These are phyloP conservation scores for Cataglyphis livida DNA, from an alignment of 2,888 invertebrate species.

Conservation along the genomic window DNA sequence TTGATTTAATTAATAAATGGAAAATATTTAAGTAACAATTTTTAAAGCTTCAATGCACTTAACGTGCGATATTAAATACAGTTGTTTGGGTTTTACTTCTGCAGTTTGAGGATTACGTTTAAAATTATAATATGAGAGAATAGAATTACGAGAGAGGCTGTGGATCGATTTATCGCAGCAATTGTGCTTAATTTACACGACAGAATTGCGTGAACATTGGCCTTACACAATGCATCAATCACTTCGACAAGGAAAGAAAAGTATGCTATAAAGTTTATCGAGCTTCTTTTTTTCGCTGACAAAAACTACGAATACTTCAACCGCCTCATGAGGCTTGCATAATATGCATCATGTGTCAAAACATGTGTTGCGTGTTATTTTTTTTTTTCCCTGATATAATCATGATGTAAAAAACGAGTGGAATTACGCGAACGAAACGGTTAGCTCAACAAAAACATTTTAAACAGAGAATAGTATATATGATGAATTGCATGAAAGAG, in stretches of 20 bases:
- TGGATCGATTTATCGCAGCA: slow-evolving; percentile 11
- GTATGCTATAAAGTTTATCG: not conserved
- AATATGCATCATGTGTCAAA: slow-evolving; percentile 62
- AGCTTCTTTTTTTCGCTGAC: slow-evolving; percentile 29
- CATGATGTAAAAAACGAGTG: slow-evolving; percentile 46
- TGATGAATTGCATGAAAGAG: slow-evolving; percentile 4
- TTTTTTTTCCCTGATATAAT: slow-evolving; percentile 62
- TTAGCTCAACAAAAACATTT: not conserved
- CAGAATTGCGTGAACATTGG: slow-evolving; percentile 9
- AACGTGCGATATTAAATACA: not conserved
- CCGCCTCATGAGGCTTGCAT: slow-evolving; percentile 14
- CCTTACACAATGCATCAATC: slow-evolving; percentile 22
- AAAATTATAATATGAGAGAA: not conserved
- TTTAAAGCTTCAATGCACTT: not conserved
- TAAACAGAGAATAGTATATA: not conserved
- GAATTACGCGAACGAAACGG: slow-evolving; percentile 48
- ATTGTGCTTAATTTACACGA: slow-evolving; percentile 6
- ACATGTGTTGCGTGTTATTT: slow-evolving; percentile 56
- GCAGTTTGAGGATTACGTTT: not conserved
- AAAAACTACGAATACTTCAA: slow-evolving; percentile 5
- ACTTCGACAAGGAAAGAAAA: slow-evolving; percentile 5
- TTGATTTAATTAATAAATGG: not conserved
- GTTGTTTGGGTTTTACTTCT: not conserved
- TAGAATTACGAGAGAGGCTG: not conserved
- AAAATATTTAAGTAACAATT: not conserved